Evolutionary conservation across 1,140 invertebrate species (phyloP), one percentile per base, ranked within the genome.

Genomic region (Mycetomoellerius zeteki): DNA sequence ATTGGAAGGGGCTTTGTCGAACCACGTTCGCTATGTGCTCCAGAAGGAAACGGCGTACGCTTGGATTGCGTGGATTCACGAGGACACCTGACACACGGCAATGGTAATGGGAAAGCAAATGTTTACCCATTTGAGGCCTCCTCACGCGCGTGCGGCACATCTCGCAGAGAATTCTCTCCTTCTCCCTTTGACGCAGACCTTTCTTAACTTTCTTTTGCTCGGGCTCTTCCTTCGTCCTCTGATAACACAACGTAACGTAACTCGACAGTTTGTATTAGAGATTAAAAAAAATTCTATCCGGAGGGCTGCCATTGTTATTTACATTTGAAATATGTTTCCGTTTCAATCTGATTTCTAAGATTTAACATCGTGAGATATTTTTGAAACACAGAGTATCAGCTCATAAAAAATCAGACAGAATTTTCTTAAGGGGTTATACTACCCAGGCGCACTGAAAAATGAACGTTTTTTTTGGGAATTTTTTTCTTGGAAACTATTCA

Each of bases 71-170:
- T 60, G 95, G 94, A 92, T 92, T 94, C 86, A 92, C 37, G 21
- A 69, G 65, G 21, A 69, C 91, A 88, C 94, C 95, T 85, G 96
- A 96, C 91, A 97, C 97, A 89, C 97, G 96, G 91, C 97, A 98
- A 93, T 98, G 98, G 94, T 97, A 98, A 94, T 97, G 97, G 43
- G 97, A 98, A 78, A 98, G 97, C 75, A 98, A 95, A 95, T 98
- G 98, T 93, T 98, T 98, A 76, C 98, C 97, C 95, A 98, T 97
- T 87, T 97, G 94, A 84, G 97, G 95, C 3, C 96, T 95, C 75
- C 96, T 96, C 33, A 98, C 97, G 88, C 96, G 96, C 19, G 96
- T 96, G 43, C 96, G 96, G 87, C 97, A 98, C 76, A 97, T 97
- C 62, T 96, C 96, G 92, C 97, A 98, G 78, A 95, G 95, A 6